Conservation (phyloP, 2,888 invertebrate genomes). For the Amiota minor region DNA sequence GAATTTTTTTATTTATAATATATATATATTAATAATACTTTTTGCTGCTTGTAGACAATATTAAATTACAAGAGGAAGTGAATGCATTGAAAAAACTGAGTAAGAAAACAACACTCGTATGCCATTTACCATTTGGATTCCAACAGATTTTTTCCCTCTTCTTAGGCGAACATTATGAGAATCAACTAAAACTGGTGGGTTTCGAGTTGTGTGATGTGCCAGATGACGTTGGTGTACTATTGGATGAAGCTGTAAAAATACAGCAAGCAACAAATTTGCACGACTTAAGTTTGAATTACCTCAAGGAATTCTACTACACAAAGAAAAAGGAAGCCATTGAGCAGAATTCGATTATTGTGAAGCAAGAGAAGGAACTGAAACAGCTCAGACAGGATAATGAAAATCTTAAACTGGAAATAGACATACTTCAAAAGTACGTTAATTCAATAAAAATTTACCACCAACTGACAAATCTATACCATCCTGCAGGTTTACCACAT, state of each 20-base stretch:
- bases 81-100: constrained; percentile 51
- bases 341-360: constrained; percentile 42
- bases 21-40: constrained; percentile 22
- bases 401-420: constrained; percentile 53
- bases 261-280: constrained; percentile 60
- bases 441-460: not conserved
- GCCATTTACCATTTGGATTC: not conserved
- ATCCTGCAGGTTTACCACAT: constrained; percentile 53
- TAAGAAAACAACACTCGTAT: constrained; percentile 28
- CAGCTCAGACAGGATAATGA: constrained; percentile 53
- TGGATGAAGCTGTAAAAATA: constrained; percentile 61
- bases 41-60: constrained; percentile 48
- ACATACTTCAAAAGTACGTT: constrained; percentile 58
- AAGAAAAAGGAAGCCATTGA: constrained; percentile 62
- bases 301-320: constrained; percentile 62
- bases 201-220: constrained; percentile 66
- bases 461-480: too few relatives aligned
- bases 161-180: constrained; percentile 64
- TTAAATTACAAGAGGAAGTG: constrained; percentile 53
- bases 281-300: constrained; percentile 54
- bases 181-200: constrained; percentile 60
- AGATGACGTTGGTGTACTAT: constrained; percentile 56
- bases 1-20: not conserved
- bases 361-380: constrained; percentile 53
- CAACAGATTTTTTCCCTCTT: not conserved